Conservation (phyloP, 1,140 invertebrate species). For the Trichogramma pretiosum region DNA sequence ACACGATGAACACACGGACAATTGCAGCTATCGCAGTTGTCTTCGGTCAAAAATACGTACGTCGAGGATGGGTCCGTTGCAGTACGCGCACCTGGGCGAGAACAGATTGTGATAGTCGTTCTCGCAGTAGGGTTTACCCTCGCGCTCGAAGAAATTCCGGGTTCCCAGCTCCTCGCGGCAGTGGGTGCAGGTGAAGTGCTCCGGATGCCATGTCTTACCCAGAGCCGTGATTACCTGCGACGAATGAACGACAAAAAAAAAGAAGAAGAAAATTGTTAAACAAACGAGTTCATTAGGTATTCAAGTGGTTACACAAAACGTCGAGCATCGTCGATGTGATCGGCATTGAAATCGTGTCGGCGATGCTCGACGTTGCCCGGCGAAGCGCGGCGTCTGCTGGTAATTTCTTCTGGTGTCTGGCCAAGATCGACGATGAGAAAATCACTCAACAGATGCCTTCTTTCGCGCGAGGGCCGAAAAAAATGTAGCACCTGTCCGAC, state of each 20-base stretch:
- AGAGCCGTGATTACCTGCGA: constrained; percentile 83
- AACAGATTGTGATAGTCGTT: constrained; percentile 97
- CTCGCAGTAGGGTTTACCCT: constrained; percentile 95
- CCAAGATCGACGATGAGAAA: no score
- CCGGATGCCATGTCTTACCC: constrained; percentile 98
- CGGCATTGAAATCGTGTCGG: not conserved
- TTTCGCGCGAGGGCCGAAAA: no score
- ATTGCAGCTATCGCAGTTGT: not conserved
- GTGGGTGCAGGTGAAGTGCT: constrained; percentile 96
- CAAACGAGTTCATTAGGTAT: no score
- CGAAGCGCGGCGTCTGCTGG: not conserved
- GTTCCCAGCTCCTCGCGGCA: constrained; percentile 95
- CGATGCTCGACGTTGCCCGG: not conserved
- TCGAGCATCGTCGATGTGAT: no score
- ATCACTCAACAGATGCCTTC: no score
- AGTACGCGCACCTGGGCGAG: constrained; percentile 95
- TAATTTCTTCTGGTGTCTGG: no score
- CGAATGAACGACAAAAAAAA: no score
- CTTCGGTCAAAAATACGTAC: constrained; percentile 49
- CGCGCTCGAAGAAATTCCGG: constrained; percentile 96
- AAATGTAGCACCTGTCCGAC: constrained; percentile 89
- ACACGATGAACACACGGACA: not conserved
- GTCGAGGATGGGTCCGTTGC: constrained; percentile 96
- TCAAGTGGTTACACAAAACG: no score
- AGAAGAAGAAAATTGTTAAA: no score